These are phyloP conservation scores for Eurytoma californica DNA, from an alignment of 2,888 invertebrate genomes.

Conservation along the genomic window DNA sequence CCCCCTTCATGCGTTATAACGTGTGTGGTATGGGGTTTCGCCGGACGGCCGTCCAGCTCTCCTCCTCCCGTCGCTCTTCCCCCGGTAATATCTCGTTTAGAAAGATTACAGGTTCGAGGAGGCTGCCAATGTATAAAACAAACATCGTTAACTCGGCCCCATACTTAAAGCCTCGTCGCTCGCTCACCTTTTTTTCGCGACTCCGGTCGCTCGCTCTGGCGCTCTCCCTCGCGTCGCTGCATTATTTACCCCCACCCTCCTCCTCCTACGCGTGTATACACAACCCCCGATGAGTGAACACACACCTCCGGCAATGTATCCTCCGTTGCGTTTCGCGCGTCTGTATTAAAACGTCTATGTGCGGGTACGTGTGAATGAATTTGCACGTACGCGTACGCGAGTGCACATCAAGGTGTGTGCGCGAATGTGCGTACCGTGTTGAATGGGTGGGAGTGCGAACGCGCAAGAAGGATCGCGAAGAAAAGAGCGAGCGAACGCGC, in stretches of 20 bases:
- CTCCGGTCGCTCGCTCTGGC: constrained; percentile 36
- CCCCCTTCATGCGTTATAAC: constrained; percentile 22
- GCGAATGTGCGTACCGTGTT: not conserved
- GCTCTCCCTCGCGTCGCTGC: constrained; percentile 51
- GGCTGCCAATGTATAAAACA: constrained; percentile 74
- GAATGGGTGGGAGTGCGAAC: constrained; percentile 27
- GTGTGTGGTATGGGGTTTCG: constrained; percentile 52
- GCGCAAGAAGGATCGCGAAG: constrained; percentile 54
- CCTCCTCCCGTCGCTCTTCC: constrained; percentile 19
- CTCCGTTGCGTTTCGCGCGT: not conserved
- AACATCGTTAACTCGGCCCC: constrained; percentile 75
- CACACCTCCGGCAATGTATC: constrained; percentile 15
- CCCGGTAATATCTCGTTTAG: constrained; percentile 75
- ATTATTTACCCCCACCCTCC: constrained; percentile 46
- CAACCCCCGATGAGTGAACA: not conserved
- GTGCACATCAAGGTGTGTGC: not conserved
- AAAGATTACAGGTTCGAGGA: constrained; percentile 75
- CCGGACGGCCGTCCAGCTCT: not conserved
- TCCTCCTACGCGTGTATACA: not conserved
- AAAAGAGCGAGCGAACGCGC: constrained; percentile 26
- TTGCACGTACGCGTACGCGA: not conserved
- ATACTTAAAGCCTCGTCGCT: constrained; percentile 66
- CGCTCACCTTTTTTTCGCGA: constrained; percentile 24
- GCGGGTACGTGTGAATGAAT: not conserved
- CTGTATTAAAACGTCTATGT: not conserved